Evolutionary conservation across 2,797 vertebrate genomes (phyloP).

Genomic region (Ceyx erithaca): DNA sequence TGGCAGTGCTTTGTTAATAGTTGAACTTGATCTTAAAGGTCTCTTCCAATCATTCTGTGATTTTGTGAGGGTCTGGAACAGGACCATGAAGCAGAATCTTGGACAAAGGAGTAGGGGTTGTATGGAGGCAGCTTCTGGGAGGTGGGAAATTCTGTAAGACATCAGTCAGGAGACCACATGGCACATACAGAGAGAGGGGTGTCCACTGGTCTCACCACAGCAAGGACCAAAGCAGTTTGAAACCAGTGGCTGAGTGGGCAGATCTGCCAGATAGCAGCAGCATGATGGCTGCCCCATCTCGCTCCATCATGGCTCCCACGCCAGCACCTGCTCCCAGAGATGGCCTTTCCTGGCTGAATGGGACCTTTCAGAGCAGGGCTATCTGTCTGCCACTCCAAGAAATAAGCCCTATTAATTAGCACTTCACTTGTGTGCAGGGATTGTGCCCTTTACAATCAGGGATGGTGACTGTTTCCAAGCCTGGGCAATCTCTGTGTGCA

Average conservation of each 20-base stretch:
- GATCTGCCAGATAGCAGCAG: background rate
- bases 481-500: background rate
- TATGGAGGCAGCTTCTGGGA: background rate
- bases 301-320: background rate
- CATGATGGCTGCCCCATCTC: background rate
- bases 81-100: background rate
- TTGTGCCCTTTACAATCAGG: background rate
- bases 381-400: background rate
- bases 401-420: background rate
- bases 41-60: background rate
- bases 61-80: background rate
- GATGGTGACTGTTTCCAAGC: background rate
- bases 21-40: background rate
- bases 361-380: background rate
- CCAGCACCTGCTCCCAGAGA: fast-evolving
- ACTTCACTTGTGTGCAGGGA: background rate
- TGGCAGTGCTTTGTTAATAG: background rate
- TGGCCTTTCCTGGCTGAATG: background rate
- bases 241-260: fast-evolving
- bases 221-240: background rate
- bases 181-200: slow-evolving; percentile 60
- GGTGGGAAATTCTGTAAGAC: background rate
- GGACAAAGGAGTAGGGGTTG: background rate
- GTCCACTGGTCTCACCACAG: slow-evolving; percentile 84
- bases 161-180: slow-evolving; percentile 61